phyloP scores from a whole-genome alignment of 2,113 vertebrate species.

The Perca flavescens region DNA sequence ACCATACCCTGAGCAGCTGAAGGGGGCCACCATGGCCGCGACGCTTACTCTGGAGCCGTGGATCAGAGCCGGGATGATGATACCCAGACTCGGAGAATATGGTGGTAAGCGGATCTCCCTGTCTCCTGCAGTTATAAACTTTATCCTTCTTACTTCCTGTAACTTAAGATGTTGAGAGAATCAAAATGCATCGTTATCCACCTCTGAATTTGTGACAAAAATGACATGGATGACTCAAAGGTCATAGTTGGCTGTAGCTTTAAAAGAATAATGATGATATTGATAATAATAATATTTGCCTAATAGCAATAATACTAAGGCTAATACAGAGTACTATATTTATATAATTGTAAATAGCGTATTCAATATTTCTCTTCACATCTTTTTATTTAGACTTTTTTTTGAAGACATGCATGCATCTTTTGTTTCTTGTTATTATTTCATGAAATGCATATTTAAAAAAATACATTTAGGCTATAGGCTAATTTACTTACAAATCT shows the following conservation, averaged over 20 bases:
- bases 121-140: neutral
- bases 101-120: constrained; percentile 63
- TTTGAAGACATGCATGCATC: neutral
- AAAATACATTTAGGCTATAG: neutral
- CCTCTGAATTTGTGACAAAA: neutral
- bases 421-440: neutral
- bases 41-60: constrained; percentile 84
- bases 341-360: neutral
- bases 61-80: constrained; percentile 85
- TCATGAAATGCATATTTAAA: neutral
- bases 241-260: neutral
- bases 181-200: neutral
- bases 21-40: constrained; percentile 74
- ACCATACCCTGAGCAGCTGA: constrained; percentile 85
- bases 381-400: neutral
- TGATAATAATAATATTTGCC: neutral
- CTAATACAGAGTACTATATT: neutral
- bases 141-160: neutral
- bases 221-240: neutral
- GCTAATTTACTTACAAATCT: neutral
- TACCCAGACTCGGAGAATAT: constrained; percentile 83
- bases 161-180: neutral
- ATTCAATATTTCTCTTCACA: neutral
- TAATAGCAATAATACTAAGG: neutral
- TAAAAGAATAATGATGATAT: neutral